These are phyloP conservation scores for Argyresthia goedartella DNA, from an alignment of 2,888 invertebrate species.

Conservation along the genomic window DNA sequence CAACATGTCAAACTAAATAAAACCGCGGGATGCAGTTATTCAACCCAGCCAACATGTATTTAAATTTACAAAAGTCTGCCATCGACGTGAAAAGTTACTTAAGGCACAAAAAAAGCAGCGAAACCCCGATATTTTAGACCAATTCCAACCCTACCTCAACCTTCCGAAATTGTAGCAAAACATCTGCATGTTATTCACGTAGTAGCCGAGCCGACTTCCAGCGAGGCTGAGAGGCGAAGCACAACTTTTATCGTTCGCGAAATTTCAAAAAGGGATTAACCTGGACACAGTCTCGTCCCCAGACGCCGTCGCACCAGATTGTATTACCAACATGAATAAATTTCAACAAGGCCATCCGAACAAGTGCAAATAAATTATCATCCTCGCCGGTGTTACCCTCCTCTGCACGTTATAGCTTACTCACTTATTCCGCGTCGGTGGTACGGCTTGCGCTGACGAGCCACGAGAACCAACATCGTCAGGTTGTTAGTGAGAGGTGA, in stretches of 20 bases:
- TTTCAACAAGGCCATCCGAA: slow-evolving; percentile 24
- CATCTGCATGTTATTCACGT: neutral
- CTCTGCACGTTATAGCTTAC: neutral
- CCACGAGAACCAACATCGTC: neutral
- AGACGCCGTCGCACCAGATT: slow-evolving; percentile 47
- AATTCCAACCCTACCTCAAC: too few relatives aligned
- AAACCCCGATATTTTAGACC: too few relatives aligned
- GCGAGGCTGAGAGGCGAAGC: neutral
- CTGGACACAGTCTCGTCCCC: slow-evolving; percentile 21
- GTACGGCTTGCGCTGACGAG: neutral
- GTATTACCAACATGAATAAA: slow-evolving; percentile 65
- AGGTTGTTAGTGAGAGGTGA: too few relatives aligned
- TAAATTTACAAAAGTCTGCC: too few relatives aligned
- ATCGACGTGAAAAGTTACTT: too few relatives aligned
- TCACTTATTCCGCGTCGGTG: neutral
- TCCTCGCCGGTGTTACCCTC: neutral
- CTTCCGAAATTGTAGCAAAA: too few relatives aligned
- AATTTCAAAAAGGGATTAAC: slow-evolving; percentile 52
- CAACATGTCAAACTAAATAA: too few relatives aligned
- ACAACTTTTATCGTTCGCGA: slow-evolving; percentile 17
- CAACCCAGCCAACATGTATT: too few relatives aligned
- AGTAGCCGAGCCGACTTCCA: slow-evolving; percentile 1
- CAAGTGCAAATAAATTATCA: slow-evolving; percentile 29
- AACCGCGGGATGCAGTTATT: too few relatives aligned
- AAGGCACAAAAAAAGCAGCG: too few relatives aligned